Evolutionary conservation across 2,113 vertebrate species (phyloP).

Genomic region (Cyphomyrus plagiostoma): DNA sequence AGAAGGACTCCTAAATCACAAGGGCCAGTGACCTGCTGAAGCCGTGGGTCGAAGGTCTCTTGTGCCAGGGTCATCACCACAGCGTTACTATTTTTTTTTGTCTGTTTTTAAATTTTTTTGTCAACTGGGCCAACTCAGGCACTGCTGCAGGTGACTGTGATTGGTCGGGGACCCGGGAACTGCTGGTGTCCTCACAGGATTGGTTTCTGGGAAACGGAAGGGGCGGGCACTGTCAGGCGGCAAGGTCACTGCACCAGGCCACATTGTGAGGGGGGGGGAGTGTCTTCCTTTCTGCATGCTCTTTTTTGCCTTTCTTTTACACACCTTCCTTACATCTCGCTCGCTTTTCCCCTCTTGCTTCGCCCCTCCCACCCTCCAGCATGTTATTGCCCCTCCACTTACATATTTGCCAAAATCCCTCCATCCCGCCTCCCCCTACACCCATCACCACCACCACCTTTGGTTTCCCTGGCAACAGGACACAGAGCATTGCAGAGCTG

Average conservation of each 20-base stretch:
- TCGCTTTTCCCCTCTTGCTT: neutral
- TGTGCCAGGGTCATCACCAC: neutral
- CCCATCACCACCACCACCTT: neutral
- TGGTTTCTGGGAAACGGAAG: neutral
- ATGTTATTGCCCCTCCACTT: constrained; percentile 42
- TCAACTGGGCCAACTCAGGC: neutral
- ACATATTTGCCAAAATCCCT: constrained; percentile 49
- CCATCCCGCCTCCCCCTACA: neutral
- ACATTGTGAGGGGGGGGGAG: neutral
- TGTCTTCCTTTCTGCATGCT: neutral
- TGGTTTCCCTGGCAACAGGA: constrained; percentile 58
- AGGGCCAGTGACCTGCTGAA: neutral
- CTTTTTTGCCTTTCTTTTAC: neutral
- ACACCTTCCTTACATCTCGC: neutral
- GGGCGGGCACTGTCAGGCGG: neutral
- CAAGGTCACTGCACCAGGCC: constrained; percentile 24
- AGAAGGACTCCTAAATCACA: neutral
- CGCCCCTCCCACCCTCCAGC: constrained; percentile 14
- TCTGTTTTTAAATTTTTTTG: neutral
- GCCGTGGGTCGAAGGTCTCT: neutral
- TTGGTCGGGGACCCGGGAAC: neutral
- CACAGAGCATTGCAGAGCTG: constrained; percentile 41
- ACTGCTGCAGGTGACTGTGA: neutral
- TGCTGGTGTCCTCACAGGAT: neutral
- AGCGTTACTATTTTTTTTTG: neutral